phyloP scores from a whole-genome alignment of 2,797 vertebrate genomes.

The Pangasius larnaudii region DNA sequence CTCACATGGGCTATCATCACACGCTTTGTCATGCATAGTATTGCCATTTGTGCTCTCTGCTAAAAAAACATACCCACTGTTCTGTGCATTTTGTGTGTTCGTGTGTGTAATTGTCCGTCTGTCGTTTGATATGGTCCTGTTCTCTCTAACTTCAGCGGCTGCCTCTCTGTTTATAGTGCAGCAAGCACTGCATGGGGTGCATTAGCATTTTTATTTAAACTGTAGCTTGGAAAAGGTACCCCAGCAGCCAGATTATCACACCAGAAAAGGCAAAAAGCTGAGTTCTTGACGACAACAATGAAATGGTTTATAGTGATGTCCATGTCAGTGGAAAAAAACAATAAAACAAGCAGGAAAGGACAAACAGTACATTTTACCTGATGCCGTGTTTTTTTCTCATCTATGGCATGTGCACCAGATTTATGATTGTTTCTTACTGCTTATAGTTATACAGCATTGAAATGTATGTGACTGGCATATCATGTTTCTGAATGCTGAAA shows the following conservation, averaged over 20 bases:
- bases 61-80: constrained; percentile 50
- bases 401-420: background rate
- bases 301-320: constrained; percentile 50
- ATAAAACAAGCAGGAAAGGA: constrained; percentile 9
- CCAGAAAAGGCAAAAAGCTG: constrained; percentile 62
- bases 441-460: constrained; percentile 7
- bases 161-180: constrained; percentile 76
- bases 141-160: constrained; percentile 66
- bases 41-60: constrained; percentile 26
- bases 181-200: constrained; percentile 69
- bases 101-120: constrained; percentile 69
- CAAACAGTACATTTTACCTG: constrained; percentile 28
- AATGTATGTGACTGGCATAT: constrained; percentile 34
- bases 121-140: constrained; percentile 72
- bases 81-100: constrained; percentile 56
- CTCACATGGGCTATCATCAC: constrained; percentile 41
- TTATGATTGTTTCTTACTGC: background rate
- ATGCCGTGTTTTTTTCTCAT: constrained; percentile 16
- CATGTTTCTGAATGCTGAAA: constrained; percentile 21
- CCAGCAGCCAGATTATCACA: constrained; percentile 70
- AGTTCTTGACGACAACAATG: constrained; percentile 61
- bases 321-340: constrained; percentile 26
- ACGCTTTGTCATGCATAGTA: constrained; percentile 33
- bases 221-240: constrained; percentile 72
- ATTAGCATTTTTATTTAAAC: constrained; percentile 77